A percentile compares a stretch with the other conserved stretches of the same genome.
Evolutionary conservation across 2,888 invertebrate species (phyloP).

Genomic region (Alviniconcha strummeri): DNA sequence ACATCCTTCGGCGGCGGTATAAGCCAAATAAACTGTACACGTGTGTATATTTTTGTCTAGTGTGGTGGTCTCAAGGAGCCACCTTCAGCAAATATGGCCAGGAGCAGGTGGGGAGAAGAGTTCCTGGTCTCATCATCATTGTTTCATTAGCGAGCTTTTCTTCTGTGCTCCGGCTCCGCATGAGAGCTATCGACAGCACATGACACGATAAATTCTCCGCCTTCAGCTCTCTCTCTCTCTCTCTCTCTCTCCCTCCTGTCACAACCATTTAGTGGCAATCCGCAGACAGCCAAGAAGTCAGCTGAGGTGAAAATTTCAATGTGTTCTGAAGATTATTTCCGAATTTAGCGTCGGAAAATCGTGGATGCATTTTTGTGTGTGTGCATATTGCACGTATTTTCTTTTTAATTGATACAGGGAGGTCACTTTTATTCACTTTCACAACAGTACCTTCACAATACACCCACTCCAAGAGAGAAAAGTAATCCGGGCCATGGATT

Average conservation of each 20-base stretch:
- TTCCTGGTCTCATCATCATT: slow-evolving; percentile 35
- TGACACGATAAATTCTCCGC: slow-evolving; percentile 8
- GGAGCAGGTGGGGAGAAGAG: slow-evolving; percentile 24
- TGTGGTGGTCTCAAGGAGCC: slow-evolving; percentile 24
- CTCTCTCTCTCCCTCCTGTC: neutral
- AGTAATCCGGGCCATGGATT: too few relatives aligned
- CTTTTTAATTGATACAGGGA: neutral
- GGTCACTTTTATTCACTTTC: too few relatives aligned
- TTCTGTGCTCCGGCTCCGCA: neutral
- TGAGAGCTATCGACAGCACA: slow-evolving; percentile 23
- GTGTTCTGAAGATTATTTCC: too few relatives aligned
- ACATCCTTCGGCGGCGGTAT: slow-evolving; percentile 13
- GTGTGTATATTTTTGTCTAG: slow-evolving; percentile 26
- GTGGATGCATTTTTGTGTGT: neutral
- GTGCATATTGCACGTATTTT: neutral
- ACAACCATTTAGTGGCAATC: too few relatives aligned
- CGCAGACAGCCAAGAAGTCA: too few relatives aligned
- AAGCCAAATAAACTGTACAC: slow-evolving; percentile 29
- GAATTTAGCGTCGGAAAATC: too few relatives aligned
- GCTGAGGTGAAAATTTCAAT: too few relatives aligned
- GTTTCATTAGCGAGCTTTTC: slow-evolving; percentile 37
- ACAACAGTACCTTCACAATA: too few relatives aligned
- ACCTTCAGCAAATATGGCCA: slow-evolving; percentile 18
- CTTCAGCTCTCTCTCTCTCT: neutral
- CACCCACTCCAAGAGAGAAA: too few relatives aligned